Conservation (phyloP, 1,140 invertebrate species). For the Caenorhabditis remanei region DNA sequence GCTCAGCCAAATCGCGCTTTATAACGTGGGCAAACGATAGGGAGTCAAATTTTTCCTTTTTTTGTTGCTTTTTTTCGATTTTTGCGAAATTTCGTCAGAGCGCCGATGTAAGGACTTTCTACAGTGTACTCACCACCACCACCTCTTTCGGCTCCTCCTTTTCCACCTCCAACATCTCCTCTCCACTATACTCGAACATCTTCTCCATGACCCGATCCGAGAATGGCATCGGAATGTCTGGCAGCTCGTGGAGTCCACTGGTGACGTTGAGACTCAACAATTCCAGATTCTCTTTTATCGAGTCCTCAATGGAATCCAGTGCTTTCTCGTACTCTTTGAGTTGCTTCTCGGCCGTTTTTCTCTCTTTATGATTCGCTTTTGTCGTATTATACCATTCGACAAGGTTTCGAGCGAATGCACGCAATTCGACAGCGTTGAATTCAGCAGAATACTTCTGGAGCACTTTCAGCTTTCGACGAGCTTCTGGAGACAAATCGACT, state of each 20-base stretch:
- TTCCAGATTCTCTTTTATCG: not conserved
- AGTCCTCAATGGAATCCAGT: not conserved
- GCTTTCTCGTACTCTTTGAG: not conserved
- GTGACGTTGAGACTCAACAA: not conserved
- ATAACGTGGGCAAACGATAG: too few relatives aligned
- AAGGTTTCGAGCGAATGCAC: not conserved
- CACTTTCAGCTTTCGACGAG: not conserved
- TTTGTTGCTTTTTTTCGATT: too few relatives aligned
- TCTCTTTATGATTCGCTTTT: constrained; percentile 20
- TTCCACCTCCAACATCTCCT: not conserved
- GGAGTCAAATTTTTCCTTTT: too few relatives aligned
- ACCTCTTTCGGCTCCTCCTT: not conserved
- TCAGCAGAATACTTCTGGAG: not conserved
- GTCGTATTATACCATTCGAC: not conserved
- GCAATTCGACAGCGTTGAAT: not conserved
- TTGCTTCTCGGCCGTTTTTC: constrained; percentile 20
- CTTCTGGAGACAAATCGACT: not conserved
- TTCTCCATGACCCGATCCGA: constrained; percentile 1
- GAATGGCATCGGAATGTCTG: not conserved
- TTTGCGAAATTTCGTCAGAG: too few relatives aligned
- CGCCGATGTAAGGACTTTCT: too few relatives aligned
- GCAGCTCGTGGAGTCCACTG: not conserved
- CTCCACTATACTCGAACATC: not conserved
- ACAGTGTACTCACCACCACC: too few relatives aligned
- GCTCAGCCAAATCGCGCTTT: too few relatives aligned